phyloP scores from a whole-genome alignment of 1,140 invertebrate species.

The Solen grandis region DNA sequence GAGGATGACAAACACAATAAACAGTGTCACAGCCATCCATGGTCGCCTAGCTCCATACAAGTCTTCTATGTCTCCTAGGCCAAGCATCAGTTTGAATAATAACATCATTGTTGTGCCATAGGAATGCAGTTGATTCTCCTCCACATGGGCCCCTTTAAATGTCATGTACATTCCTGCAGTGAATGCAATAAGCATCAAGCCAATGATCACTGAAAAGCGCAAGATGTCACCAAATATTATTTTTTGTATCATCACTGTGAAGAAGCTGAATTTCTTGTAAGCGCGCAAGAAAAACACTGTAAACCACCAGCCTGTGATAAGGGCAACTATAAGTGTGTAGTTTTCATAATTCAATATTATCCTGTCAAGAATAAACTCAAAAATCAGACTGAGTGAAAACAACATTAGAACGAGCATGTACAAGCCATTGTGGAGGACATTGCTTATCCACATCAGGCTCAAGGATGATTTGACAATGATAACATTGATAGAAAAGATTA shows the following conservation, averaged over 20 bases:
- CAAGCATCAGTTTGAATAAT: conserved; percentile 71
- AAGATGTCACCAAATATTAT: conserved; percentile 66
- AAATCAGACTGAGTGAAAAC: conserved; percentile 27
- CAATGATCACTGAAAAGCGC: conserved; percentile 65
- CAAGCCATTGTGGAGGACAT: conserved; percentile 48
- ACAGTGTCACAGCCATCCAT: conserved; percentile 65
- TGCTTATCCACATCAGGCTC: conserved; percentile 13
- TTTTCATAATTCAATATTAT: conserved; percentile 28
- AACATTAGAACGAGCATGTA: conserved; percentile 43
- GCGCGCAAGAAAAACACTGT: conserved; percentile 63
- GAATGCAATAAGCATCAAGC: conserved; percentile 61
- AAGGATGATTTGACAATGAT: conserved; percentile 18
- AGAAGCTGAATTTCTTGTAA: conserved; percentile 66
- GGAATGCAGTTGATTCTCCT: conserved; percentile 45
- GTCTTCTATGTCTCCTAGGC: conserved; percentile 62
- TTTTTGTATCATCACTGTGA: conserved; percentile 70
- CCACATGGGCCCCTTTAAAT: conserved; percentile 47
- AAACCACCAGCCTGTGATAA: conserved; percentile 68
- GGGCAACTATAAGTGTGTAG: conserved; percentile 58
- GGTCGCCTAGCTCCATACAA: conserved; percentile 61
- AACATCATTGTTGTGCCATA: conserved; percentile 55
- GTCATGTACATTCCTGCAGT: conserved; percentile 61
- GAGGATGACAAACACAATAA: conserved; percentile 64
- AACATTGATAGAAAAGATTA: not conserved
- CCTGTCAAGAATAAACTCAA: conserved; percentile 21